These are phyloP conservation scores for Thaumatotibia leucotreta DNA, from an alignment of 1,140 invertebrate species.

Conservation along the genomic window DNA sequence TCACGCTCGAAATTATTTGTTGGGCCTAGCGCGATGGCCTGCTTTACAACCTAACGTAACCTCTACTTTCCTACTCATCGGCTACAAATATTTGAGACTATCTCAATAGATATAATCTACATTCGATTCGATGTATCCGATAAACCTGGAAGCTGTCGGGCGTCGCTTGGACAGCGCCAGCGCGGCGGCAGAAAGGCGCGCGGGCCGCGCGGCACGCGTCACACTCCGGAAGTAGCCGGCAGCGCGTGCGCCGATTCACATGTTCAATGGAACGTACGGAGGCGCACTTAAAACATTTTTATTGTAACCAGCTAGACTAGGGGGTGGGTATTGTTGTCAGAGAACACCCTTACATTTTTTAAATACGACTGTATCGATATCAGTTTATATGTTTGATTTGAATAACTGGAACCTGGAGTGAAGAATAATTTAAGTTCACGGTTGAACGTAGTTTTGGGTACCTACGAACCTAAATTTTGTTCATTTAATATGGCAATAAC, in stretches of 20 bases:
- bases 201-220: conserved; percentile 51
- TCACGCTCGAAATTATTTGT: no score
- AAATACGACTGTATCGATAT: neutral
- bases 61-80: no score
- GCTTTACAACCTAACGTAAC: no score
- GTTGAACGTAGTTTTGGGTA: no score
- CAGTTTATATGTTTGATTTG: neutral
- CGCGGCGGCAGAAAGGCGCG: conserved; percentile 39
- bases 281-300: conserved; percentile 74
- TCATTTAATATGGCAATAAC: no score
- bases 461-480: no score
- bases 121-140: no score
- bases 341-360: conserved; percentile 10
- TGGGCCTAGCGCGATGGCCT: no score
- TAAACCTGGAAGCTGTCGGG: no score
- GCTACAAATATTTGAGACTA: no score
- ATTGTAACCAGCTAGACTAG: conserved; percentile 50
- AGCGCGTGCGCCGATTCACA: conserved; percentile 45
- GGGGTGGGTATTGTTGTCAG: conserved; percentile 41
- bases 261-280: conserved; percentile 71
- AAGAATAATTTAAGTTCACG: no score
- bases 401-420: neutral
- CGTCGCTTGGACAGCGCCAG: neutral
- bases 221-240: conserved; percentile 49
- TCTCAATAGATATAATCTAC: no score